Evolutionary conservation across 2,113 vertebrate species (phyloP).

Genomic region (Scolopax mira): DNA sequence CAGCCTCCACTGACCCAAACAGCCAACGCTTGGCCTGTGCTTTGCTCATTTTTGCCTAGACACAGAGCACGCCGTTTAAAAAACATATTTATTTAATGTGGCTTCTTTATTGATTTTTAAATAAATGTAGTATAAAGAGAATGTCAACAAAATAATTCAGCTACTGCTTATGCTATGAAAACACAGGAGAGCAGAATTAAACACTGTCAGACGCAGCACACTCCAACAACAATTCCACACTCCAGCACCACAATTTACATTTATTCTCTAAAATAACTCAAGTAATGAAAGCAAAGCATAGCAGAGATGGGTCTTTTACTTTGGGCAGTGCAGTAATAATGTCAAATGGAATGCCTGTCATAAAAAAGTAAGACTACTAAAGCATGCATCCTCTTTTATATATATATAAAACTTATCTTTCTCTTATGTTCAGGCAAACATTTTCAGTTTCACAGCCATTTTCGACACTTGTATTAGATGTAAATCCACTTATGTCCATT

Average conservation of each 20-base stretch:
- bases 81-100: neutral
- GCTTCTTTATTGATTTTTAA: constrained; percentile 25
- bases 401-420: neutral
- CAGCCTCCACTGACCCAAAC: neutral
- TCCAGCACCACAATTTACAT: neutral
- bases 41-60: neutral
- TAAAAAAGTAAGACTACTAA: neutral
- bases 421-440: neutral
- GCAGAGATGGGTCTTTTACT: neutral
- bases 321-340: neutral
- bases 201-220: neutral
- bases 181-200: neutral
- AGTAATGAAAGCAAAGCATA: neutral
- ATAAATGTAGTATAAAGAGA: constrained; percentile 12
- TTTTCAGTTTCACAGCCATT: neutral
- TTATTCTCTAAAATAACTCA: constrained; percentile 13
- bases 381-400: neutral
- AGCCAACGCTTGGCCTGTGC: neutral
- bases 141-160: constrained; percentile 9
- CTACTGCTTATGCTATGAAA: neutral
- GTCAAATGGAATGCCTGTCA: neutral
- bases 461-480: neutral
- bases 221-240: neutral
- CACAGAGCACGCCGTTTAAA: neutral
- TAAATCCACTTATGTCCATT: neutral